Evolutionary conservation across 2,797 vertebrate species (phyloP), one percentile per base, ranked within the genome.

Genomic region (Pampus argenteus): DNA sequence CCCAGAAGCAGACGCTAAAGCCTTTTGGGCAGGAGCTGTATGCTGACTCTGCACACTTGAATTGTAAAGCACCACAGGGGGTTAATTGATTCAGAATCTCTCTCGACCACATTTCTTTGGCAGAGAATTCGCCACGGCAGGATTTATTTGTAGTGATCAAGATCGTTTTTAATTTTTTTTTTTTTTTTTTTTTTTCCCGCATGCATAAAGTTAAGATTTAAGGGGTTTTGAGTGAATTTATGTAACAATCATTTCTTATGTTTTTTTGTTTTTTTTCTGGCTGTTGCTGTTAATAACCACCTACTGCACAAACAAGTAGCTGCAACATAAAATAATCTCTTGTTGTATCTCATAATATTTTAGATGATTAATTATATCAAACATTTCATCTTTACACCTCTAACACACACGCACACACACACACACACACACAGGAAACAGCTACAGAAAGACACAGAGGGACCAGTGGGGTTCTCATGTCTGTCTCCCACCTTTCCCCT

Each of bases 401-500:
- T 28, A 26, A 51, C 29, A 47, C 52, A 51, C 60, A 65, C 31
- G 48, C 49, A 71, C 8, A 56, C 31, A 66, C 64, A 38, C 23
- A 40, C 59, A 45, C 54, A 55, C 31, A 56, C 49, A 71, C 6
- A 56, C 31, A 67, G 45, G 44, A 18, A 72, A 58, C 2, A 1
- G 49, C 36, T 61, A 31, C 62, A 58, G 22, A 65, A 54, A 84
- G 36, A 67, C 72, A 76, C 48, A 58, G 49, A 52, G 63, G 57
- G 36, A 76, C 40, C 42, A 10, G 18, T 42, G 3, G 20, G 75
- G 57, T 54, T 79, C 62, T 34, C 73, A 56, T 45, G 40, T 61
- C 45, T 69, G 79, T 88, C 66, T 88, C 23, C 52, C 57, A 82
- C 82, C 80, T 80, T 74, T 86, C 72, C 81, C 75, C 71, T 83